Base-by-base conservation (phyloP, 2,888 invertebrate genomes). In the Caenorhabditis sp. region DNA sequence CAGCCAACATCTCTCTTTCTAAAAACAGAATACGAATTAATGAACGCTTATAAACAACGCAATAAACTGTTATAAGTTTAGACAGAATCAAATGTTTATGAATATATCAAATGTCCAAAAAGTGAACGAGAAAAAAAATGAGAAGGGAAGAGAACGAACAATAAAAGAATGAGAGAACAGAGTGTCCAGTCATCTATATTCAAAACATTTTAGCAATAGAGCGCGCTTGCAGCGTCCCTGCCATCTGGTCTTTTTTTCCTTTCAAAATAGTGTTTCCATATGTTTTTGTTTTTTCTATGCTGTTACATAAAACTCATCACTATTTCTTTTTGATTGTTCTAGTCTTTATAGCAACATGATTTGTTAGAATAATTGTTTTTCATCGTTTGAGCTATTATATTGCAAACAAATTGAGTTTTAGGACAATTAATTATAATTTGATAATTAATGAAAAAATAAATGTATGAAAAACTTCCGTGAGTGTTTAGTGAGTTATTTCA, bases 71-170 rank as follows among this genome's bases (percentile, higher is more conserved):
- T n/a, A 21, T 23, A 21, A 19, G 19, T 21, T 55, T 10, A 55
- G 26, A 31, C 4, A 4, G 14, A 27, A 53, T 19, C 23, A 26
- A 58, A 58, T 36, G 57, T 36, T 58, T 58, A 58, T 58, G 12
- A 24, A 36, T 36, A 55, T 55, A 55, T 51, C 21, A 51, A 51
- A 51, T 43, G 21, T 53, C 26, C 55, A 55, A 55, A 55, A 26
- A 55, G 53, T 21, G 53, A 53, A 53, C 21, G 53, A 53, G 51
- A 50, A 37, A 51, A 49, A n/a, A 49, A 26, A 51, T 51, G 51
- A 51, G 51, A 26, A 43, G 24, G 24, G 21, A 36, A 17, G 14
- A 17, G 43, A 14, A 49, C 49, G 49, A 14, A 49, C 3, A 14
- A 43, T 6, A n/a, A 43, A 43, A 43, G 17, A 43, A 43, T 17